Conservation (phyloP, 1,140 invertebrate species). For the Lordiphosa collinella region DNA sequence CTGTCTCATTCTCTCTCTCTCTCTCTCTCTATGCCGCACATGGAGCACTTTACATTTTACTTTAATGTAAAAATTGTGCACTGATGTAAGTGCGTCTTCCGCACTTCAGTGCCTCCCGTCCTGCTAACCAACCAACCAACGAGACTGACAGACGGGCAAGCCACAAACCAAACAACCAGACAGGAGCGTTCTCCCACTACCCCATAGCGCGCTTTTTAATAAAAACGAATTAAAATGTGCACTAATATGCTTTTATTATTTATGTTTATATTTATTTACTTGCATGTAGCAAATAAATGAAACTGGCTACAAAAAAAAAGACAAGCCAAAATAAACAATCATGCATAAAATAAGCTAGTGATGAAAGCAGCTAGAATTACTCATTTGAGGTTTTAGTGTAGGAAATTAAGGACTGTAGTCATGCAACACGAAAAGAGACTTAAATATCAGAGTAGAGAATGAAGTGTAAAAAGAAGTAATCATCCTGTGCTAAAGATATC, state of each 20-base stretch:
- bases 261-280: constrained; percentile 49
- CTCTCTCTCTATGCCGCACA: background rate
- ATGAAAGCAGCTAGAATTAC: too few relatives aligned
- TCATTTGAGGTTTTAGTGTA: too few relatives aligned
- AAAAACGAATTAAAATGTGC: constrained; percentile 70
- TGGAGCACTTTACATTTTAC: constrained; percentile 54
- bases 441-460: too few relatives aligned
- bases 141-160: constrained; percentile 25
- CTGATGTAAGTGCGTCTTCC: constrained; percentile 72
- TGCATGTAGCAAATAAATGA: constrained; percentile 45
- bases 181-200: background rate
- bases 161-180: constrained; percentile 49
- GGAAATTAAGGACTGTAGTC: too few relatives aligned
- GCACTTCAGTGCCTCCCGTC: constrained; percentile 35
- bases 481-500: too few relatives aligned
- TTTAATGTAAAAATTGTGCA: constrained; percentile 75
- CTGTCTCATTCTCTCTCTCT: too few relatives aligned
- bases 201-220: constrained; percentile 55
- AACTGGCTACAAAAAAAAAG: too few relatives aligned
- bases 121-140: background rate
- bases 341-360: too few relatives aligned
- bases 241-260: constrained; percentile 76
- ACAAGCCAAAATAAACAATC: too few relatives aligned
- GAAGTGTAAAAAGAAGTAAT: too few relatives aligned
- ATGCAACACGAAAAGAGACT: too few relatives aligned